Evolutionary conservation across 2,888 invertebrate species (phyloP), one percentile per base, ranked within the genome.

Genomic region (Eupithecia pulchellata): DNA sequence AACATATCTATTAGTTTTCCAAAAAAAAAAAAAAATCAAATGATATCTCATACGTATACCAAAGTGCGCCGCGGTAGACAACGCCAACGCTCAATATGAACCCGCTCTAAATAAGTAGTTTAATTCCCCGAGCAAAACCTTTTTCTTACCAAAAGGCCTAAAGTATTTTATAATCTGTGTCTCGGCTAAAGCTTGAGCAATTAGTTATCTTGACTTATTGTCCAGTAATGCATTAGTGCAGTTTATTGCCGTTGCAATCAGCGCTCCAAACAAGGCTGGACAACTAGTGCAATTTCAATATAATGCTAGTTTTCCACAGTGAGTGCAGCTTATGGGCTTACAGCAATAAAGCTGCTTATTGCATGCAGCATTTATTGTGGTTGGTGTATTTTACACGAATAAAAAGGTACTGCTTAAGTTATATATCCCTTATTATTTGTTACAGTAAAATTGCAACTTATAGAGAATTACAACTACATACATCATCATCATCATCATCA

Each of bases 191-290:
- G 34, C 66, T 39, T 25, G 36, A 72, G 70, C 75, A 75, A 81
- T 81, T 82, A 78, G 81, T 81, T 75, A 77, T 71, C 74, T 79
- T 78, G 75, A 78, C 70, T 75, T 78, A 78, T 78, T 79, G 78
- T 72, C 76, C 69, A 70, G 68, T 62, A 72, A 74, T 72, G 75
- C 67, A 69, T 69, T 68, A 73, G 72, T 34, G 30, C 17, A 65
- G 67, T 74, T 71, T 76, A 77, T 77, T 67, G 75, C 72, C 64
- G 57, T 61, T 67, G 68, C 71, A 66, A 68, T 62, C 57, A 42
- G 61, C 42, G 20, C 62, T 27, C 74, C 68, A 55, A 69, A 74
- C 69, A 76, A 58, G 78, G 78, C 47, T 20, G 65, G n/a, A 69
- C 75, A 42, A 66, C 55, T 67, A 74, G 75, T 61, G 76, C 61